Evolutionary conservation across 2,888 invertebrate genomes (phyloP), one percentile per base, ranked within the genome.

Genomic region (Tineola bisselliella): DNA sequence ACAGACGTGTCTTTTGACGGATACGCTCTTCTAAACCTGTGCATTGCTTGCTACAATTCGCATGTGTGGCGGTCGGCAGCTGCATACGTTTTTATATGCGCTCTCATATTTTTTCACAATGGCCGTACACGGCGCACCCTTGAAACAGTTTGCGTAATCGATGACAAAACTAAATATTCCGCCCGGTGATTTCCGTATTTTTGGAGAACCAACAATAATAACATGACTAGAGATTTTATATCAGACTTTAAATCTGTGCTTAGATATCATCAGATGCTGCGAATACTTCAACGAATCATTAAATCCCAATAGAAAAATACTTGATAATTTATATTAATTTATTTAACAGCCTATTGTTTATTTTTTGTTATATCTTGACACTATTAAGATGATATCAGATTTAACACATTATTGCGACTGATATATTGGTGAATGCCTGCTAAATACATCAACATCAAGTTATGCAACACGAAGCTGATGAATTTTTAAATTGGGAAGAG

Each of bases 151-250:
- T 87, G 87, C 87, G 87, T 84, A 87, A 87, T 87, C 84, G 84
- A 87, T 86, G 87, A 87, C 86, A 86, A 87, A 87, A 87, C 87
- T 87, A 87, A 87, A 87, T 84, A 87, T 87, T 87, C 84, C 87
- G 79, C 84, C 83, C 79, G 84, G 79, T 81, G 84, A 87, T 87
- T 87, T 87, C 87, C 87, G 86, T 81, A 83, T 86, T 86, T 86
- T 79, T 75, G 81, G 77, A 79, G 77, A 81, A 79, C 57, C 17
- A 52, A 61, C 48, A 52, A 61, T 43, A 19, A 15, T 6, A 18
- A 66, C 67, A 68, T 67, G 66, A 65, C 66, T 67, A 13, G 58
- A 15, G 33, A 33, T 58, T 33, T 64, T 63, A 63, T 61, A 44
- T 31, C 12, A 10, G 62, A 43, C 31, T 54, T 33, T 59, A 52